Conservation (phyloP, 2,797 vertebrate genomes). For the Prunella strophiata region DNA sequence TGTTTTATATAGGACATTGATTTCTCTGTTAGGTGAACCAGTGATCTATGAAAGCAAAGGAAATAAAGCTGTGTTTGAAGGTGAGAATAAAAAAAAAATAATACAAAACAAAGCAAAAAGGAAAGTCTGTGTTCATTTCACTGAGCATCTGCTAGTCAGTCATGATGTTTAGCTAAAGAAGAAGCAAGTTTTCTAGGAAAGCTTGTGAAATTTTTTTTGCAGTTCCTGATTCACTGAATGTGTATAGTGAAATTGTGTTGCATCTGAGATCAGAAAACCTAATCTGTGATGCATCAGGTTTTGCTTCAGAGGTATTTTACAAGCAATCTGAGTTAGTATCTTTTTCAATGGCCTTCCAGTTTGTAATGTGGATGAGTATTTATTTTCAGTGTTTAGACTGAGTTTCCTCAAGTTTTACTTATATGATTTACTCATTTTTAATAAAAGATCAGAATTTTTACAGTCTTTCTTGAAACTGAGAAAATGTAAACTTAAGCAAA, state of each 20-base stretch:
- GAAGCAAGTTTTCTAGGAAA: background rate
- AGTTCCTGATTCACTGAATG: background rate
- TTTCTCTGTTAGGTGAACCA: background rate
- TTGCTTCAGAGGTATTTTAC: background rate
- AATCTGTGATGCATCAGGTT: background rate
- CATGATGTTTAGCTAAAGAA: background rate
- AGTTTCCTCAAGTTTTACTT: background rate
- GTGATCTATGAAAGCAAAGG: background rate
- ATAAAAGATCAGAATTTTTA: background rate
- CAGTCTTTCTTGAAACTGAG: background rate
- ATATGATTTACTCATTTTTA: background rate
- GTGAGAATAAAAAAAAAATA: background rate
- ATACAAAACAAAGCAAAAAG: background rate
- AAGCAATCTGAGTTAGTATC: background rate
- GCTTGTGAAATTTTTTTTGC: background rate
- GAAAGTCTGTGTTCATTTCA: background rate
- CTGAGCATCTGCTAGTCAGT: slow-evolving; percentile 5
- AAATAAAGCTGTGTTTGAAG: background rate
- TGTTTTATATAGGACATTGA: background rate
- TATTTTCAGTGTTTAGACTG: background rate
- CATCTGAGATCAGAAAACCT: background rate
- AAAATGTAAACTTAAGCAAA: background rate
- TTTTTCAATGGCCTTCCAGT: background rate
- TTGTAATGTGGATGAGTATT: background rate
- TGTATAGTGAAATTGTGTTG: background rate